phyloP scores from a whole-genome alignment of 30 jellyfish, hydroid and myxozoan genomes.

The Chrysaora quinquecirrha region DNA sequence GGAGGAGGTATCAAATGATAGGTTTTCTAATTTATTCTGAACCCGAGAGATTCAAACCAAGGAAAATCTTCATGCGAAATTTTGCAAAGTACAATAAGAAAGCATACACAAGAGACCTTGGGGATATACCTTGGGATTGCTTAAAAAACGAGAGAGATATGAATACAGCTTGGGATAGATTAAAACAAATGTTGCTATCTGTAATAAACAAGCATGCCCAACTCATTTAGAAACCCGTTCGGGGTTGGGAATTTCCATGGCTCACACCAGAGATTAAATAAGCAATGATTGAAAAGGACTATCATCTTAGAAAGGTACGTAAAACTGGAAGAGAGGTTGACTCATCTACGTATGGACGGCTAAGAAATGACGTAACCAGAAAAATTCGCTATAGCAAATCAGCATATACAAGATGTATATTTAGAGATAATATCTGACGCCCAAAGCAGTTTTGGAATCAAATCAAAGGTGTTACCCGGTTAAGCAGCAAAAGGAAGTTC shows the following conservation, averaged over 20 bases:
- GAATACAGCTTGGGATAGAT: no score
- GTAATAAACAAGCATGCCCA: slow-evolving; percentile 56
- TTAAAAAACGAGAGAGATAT: slow-evolving; percentile 15
- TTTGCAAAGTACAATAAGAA: slow-evolving; percentile 52
- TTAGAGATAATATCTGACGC: slow-evolving; percentile 21
- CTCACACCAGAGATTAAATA: slow-evolving; percentile 19
- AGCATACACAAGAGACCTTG: slow-evolving; percentile 43
- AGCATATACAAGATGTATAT: not conserved
- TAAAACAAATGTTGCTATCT: no score
- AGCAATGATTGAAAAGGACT: slow-evolving; percentile 33
- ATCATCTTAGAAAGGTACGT: slow-evolving; percentile 24
- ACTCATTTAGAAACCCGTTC: slow-evolving; percentile 22
- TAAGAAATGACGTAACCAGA: slow-evolving; percentile 33
- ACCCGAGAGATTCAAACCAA: no score
- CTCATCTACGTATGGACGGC: slow-evolving; percentile 17
- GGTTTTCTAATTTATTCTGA: no score
- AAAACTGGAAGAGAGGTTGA: slow-evolving; percentile 5
- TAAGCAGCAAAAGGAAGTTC: no score
- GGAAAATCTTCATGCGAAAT: slow-evolving; percentile 44
- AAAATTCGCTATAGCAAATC: slow-evolving; percentile 24
- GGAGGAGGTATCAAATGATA: no score
- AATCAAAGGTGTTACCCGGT: no score
- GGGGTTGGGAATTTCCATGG: slow-evolving; percentile 51
- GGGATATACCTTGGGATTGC: slow-evolving; percentile 33
- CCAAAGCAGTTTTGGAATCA: slow-evolving; percentile 38